Evolutionary conservation across 1,140 invertebrate genomes (phyloP).

Genomic region (Trichonephila inaurata): DNA sequence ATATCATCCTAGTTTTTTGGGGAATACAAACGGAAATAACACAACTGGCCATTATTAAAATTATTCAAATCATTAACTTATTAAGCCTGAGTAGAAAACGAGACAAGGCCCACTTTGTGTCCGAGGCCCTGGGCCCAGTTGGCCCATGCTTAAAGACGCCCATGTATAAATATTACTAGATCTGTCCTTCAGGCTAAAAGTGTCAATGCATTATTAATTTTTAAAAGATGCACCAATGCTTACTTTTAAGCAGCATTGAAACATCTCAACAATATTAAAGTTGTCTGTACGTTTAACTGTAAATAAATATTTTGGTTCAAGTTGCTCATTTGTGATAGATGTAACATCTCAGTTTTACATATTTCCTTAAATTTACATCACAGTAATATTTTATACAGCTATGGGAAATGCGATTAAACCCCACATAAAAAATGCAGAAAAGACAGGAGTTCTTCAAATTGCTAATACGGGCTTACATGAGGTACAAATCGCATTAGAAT

Average conservation of each 20-base stretch:
- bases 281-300: background rate
- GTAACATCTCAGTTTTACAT: background rate
- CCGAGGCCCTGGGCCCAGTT: too few relatives aligned
- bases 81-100: too few relatives aligned
- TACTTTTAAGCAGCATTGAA: background rate
- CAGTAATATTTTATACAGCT: slow-evolving; percentile 56
- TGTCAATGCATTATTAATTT: too few relatives aligned
- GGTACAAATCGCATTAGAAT: background rate
- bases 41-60: too few relatives aligned
- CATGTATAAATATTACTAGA: too few relatives aligned
- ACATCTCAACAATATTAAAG: background rate
- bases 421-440: slow-evolving; percentile 94
- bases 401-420: slow-evolving; percentile 96
- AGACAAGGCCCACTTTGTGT: too few relatives aligned
- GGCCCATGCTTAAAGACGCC: too few relatives aligned
- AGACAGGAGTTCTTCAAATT: slow-evolving; percentile 95
- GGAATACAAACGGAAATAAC: too few relatives aligned
- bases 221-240: too few relatives aligned
- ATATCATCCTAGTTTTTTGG: too few relatives aligned
- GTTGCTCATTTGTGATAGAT: background rate
- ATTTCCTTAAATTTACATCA: background rate
- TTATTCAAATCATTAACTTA: too few relatives aligned
- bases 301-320: background rate
- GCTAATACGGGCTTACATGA: slow-evolving; percentile 89
- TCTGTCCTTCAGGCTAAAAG: too few relatives aligned